Percentiles rank a stretch among this genome's conserved stretches.
Conservation (phyloP, 2,113 vertebrate genomes). For the Isichthys henryi region DNA sequence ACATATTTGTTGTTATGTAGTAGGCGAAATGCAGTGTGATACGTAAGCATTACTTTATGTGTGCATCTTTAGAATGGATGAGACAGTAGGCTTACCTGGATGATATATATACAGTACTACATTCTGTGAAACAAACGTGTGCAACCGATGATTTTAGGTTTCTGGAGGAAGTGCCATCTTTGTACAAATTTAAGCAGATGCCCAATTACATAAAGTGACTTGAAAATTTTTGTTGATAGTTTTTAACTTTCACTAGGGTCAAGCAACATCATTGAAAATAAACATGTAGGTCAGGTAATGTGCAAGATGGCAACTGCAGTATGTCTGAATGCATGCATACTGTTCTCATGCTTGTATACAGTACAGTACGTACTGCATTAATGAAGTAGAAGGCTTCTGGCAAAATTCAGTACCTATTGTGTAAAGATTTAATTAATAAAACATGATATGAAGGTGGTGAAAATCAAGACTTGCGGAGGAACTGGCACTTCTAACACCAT, state of each 20-base stretch:
- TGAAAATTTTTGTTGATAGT: no score
- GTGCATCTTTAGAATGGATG: not conserved
- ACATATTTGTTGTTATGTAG: not conserved
- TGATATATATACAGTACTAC: not conserved
- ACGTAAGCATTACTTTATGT: not conserved
- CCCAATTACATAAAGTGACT: no score
- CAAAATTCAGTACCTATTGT: not conserved
- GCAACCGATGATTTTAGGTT: no score
- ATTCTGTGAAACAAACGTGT: not conserved
- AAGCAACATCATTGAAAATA: not conserved
- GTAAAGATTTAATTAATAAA: not conserved
- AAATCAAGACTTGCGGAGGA: not conserved
- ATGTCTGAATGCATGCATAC: not conserved
- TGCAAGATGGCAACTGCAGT: not conserved
- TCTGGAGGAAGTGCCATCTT: no score
- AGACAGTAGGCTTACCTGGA: not conserved
- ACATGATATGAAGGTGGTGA: not conserved
- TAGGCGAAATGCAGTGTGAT: not conserved
- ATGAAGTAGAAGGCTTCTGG: not conserved
- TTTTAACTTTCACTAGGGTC: not conserved
- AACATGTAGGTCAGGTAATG: not conserved
- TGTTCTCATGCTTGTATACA: not conserved
- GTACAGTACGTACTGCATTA: not conserved
- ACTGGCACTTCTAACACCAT: not conserved
- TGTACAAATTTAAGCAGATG: no score